Evolutionary conservation across 2,888 invertebrate genomes (phyloP), one percentile per base, ranked within the genome.

Genomic region (Campoplex capitator): DNA sequence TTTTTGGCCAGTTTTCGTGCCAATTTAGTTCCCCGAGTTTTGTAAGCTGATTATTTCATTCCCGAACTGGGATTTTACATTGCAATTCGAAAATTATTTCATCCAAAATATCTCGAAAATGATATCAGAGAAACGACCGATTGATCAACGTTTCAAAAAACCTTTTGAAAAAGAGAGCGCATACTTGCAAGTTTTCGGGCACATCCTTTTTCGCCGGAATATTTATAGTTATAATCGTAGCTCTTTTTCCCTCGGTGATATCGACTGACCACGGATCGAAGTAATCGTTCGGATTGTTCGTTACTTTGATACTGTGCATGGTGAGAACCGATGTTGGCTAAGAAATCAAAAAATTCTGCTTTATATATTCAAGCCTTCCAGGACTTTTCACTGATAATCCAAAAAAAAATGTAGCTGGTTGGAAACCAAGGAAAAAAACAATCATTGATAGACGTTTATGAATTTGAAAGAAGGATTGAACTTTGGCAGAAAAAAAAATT

Each of bases 171-270:
- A 11, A 75, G 23, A 32, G 18, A 70, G 68, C 38, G 38, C 28
- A 9, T 84, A 86, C 86, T 54, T 38, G 28, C 86, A 78, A 74
- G 7, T 38, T n/a, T 9, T 77, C 62, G 48, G 86, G 70, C 4
- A 86, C 2, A 28, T 84, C 73, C 28, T 74, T 78, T 8, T 86
- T 81, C 28, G 45, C 45, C 2, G 86, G 62, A 1, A 84, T n/a
- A 28, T 68, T 77, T 3, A n/a, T 6, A 7, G 9, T 84, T 16
- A 84, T 4, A 23, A n/a, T 28, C 23, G 85, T 35, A n/a, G 67
- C 0, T 38, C 51, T 0, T n/a, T 65, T 13, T 0, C 18, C 9
- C 58, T 28, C 1, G 23, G 3, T 1, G 32, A 77, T 18, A 0
- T 77, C 68, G 35, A 51, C 32, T 23, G 16, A 62, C 58, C 42